Conservation (phyloP, 2,888 invertebrate species). For the Dusona sp. region DNA sequence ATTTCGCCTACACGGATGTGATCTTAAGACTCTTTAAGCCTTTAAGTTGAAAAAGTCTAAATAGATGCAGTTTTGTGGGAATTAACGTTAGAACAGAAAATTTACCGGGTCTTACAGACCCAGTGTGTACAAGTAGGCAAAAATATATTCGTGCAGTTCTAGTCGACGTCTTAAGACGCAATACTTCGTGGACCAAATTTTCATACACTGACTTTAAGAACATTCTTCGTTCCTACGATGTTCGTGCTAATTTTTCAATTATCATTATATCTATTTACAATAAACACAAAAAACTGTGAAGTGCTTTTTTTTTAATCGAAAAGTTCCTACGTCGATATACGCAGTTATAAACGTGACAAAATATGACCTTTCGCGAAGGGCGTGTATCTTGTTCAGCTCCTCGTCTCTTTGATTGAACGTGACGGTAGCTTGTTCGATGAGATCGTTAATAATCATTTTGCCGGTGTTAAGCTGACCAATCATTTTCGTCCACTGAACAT, state of each 20-base stretch:
- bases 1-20: neutral
- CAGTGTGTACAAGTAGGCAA: neutral
- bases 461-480: constrained; percentile 91
- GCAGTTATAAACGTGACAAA: neutral
- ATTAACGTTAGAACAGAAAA: too few species aligned
- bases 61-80: neutral
- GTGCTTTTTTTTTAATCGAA: neutral
- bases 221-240: neutral
- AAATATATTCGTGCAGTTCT: neutral
- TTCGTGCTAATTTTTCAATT: neutral
- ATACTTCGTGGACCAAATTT: neutral
- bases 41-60: neutral
- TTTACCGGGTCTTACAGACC: neutral
- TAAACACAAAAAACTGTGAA: neutral
- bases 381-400: constrained; percentile 92
- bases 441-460: constrained; percentile 92
- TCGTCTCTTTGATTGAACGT: constrained; percentile 96
- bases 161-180: neutral
- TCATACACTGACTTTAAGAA: too few species aligned
- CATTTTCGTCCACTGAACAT: constrained; percentile 92
- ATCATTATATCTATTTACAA: neutral
- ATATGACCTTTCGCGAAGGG: constrained; percentile 88
- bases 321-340: neutral
- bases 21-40: neutral
- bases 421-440: constrained; percentile 94